phyloP scores from a whole-genome alignment of 2,888 invertebrate genomes.

The Cosmia pyralina region DNA sequence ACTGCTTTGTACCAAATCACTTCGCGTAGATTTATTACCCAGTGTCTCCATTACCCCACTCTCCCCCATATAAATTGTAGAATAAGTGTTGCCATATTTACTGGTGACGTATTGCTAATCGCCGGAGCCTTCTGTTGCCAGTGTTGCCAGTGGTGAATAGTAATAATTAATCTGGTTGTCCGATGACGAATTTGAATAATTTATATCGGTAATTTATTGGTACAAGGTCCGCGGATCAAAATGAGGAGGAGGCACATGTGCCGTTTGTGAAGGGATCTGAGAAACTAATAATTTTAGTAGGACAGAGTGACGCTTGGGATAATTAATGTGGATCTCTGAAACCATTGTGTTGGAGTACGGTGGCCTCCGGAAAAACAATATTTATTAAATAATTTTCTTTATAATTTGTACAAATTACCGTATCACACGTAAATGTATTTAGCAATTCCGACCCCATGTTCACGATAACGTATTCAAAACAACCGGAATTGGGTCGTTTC shows the following conservation, averaged over 20 bases:
- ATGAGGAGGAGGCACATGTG: conserved; percentile 74
- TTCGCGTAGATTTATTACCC: conserved; percentile 87
- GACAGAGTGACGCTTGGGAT: conserved; percentile 41
- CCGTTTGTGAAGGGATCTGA: conserved; percentile 53
- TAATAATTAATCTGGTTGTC: conserved; percentile 87
- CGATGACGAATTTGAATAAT: conserved; percentile 88
- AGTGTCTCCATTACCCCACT: conserved; percentile 85
- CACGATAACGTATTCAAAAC: conserved; percentile 57
- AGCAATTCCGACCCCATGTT: conserved; percentile 8
- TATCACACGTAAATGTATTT: conserved; percentile 13
- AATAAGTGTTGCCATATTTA: conserved; percentile 90
- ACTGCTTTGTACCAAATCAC: conserved; percentile 90
- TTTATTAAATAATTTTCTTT: not conserved
- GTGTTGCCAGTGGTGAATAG: conserved; percentile 84
- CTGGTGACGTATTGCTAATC: conserved; percentile 89
- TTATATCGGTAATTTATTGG: conserved; percentile 86
- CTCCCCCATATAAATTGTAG: conserved; percentile 87
- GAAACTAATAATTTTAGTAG: conserved; percentile 58
- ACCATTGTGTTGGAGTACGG: not conserved
- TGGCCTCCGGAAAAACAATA: not conserved
- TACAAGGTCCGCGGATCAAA: conserved; percentile 75
- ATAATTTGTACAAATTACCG: not conserved
- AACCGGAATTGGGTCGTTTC: conserved; percentile 58
- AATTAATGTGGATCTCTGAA: conserved; percentile 35
- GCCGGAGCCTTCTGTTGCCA: conserved; percentile 84